Conservation (phyloP, 2,113 vertebrate genomes). For the Orthonyx spaldingii region DNA sequence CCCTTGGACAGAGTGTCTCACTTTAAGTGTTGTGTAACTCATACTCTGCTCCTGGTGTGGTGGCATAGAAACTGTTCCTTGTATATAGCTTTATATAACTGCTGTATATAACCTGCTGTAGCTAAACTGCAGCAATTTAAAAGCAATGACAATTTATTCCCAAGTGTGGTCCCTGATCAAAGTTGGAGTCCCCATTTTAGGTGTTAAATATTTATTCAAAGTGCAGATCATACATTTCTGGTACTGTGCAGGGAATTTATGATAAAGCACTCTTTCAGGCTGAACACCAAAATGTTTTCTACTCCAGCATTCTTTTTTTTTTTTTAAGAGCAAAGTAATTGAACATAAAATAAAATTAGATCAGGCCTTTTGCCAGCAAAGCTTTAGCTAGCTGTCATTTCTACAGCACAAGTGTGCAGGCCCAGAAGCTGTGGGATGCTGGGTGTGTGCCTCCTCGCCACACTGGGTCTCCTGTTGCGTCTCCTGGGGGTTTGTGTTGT, state of each 20-base stretch:
- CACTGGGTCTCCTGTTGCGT: rapidly evolving
- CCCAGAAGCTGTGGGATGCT: neutral
- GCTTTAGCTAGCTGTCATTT: neutral
- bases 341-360: neutral
- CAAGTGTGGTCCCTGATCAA: conserved; percentile 53
- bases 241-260: conserved; percentile 23
- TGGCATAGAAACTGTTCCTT: conserved; percentile 57
- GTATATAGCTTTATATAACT: conserved; percentile 43
- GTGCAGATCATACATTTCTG: neutral
- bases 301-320: neutral
- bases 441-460: neutral
- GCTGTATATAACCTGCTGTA: conserved; percentile 40
- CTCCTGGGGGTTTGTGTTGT: neutral
- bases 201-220: conserved; percentile 66
- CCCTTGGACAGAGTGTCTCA: conserved; percentile 17
- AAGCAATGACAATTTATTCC: conserved; percentile 65
- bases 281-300: neutral
- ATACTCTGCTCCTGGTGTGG: conserved; percentile 45
- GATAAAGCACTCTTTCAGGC: neutral
- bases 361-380: neutral
- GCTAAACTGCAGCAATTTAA: conserved; percentile 69
- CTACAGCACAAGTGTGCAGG: neutral
- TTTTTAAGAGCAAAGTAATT: neutral
- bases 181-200: conserved; percentile 44
- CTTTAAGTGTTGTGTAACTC: conserved; percentile 63